A percentile compares a stretch with the other conserved stretches of the same genome.
Conservation (phyloP, 2,797 vertebrate genomes). For the Sebastes nivosus region DNA sequence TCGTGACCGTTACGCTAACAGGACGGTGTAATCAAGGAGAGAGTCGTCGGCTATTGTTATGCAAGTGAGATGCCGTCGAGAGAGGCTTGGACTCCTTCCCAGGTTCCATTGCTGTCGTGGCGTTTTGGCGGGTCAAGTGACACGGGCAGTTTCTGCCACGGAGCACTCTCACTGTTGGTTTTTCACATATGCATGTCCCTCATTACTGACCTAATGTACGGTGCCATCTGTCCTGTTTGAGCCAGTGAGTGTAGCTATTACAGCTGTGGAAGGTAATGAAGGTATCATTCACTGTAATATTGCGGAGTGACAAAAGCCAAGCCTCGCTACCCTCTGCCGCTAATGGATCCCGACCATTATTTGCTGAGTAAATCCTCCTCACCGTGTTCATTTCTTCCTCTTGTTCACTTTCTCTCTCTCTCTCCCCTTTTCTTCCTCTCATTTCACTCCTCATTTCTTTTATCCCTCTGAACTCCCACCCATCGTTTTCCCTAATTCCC, state of each 20-base stretch:
- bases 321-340: neutral
- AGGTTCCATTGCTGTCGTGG: slow-evolving; percentile 42
- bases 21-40: slow-evolving; percentile 59
- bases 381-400: neutral
- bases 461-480: neutral
- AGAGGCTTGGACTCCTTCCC: slow-evolving; percentile 62
- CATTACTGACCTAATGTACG: slow-evolving; percentile 5
- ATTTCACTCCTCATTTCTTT: neutral
- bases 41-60: slow-evolving; percentile 52
- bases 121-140: slow-evolving; percentile 42
- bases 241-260: slow-evolving; percentile 24
- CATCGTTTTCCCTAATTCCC: neutral
- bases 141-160: neutral
- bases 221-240: slow-evolving; percentile 27
- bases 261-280: slow-evolving; percentile 47
- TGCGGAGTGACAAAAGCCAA: slow-evolving; percentile 43
- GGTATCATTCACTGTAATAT: slow-evolving; percentile 34
- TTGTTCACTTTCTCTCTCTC: neutral
- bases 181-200: neutral
- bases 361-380: slow-evolving; percentile 42
- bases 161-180: neutral
- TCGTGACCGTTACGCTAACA: slow-evolving; percentile 14
- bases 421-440: neutral
- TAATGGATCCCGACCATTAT: slow-evolving; percentile 45
- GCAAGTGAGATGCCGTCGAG: slow-evolving; percentile 38